These are phyloP conservation scores for Tachyglossus aculeatus DNA, from an alignment of 2,797 vertebrate species.

Conservation along the genomic window DNA sequence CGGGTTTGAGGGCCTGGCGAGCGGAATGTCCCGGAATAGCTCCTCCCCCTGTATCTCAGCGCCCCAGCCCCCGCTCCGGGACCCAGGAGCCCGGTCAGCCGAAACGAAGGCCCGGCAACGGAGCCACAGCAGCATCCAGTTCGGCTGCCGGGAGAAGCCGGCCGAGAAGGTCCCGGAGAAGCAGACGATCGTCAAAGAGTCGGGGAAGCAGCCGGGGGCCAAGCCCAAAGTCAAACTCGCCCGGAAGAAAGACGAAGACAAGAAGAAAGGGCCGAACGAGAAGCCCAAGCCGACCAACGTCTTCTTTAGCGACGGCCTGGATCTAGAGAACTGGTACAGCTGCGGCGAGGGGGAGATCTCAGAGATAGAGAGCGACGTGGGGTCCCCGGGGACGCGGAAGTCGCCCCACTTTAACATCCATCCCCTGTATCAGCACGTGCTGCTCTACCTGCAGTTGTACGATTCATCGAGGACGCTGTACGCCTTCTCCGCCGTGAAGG, in stretches of 20 bases:
- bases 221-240: slow-evolving; percentile 94
- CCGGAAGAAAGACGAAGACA: slow-evolving; percentile 87
- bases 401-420: slow-evolving; percentile 92
- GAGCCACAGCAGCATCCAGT: slow-evolving; percentile 95
- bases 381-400: slow-evolving; percentile 85
- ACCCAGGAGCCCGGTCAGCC: slow-evolving; percentile 72
- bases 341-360: slow-evolving; percentile 98
- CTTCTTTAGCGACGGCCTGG: slow-evolving; percentile 97
- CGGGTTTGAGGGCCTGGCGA: slow-evolving; percentile 70
- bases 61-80: slow-evolving; percentile 76
- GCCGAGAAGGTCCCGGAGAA: slow-evolving; percentile 89
- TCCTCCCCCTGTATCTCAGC: slow-evolving; percentile 91
- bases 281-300: slow-evolving; percentile 87
- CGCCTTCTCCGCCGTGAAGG: slow-evolving; percentile 91
- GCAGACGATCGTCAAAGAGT: slow-evolving; percentile 80
- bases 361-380: slow-evolving; percentile 95
- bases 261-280: slow-evolving; percentile 84
- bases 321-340: slow-evolving; percentile 99
- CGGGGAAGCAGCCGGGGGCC: slow-evolving; percentile 84
- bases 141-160: slow-evolving; percentile 92
- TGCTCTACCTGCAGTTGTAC: slow-evolving; percentile 95
- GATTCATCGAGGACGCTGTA: slow-evolving; percentile 96
- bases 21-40: slow-evolving; percentile 85
- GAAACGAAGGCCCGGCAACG: slow-evolving; percentile 86
- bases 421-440: slow-evolving; percentile 94